Percentiles rank a stretch among this genome's conserved stretches.
Conservation (phyloP, 92 coral and sea anemone genomes). For the Palythoa grandiflora region DNA sequence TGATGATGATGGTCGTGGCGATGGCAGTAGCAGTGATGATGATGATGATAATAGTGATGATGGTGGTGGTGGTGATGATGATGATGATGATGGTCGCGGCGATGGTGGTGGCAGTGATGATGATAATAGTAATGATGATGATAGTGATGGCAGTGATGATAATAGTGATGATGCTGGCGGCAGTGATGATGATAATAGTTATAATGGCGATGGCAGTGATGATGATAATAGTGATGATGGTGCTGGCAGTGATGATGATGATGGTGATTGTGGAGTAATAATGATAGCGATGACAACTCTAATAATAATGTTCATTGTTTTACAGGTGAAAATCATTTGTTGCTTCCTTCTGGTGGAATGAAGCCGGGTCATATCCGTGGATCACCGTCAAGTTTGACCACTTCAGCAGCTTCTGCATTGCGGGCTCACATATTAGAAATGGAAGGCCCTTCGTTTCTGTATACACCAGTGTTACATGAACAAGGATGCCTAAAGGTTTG, state of each 20-base stretch:
- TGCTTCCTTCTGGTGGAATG: slow-evolving; percentile 59
- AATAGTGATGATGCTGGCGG: background rate
- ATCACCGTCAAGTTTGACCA: slow-evolving; percentile 59
- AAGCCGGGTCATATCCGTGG: slow-evolving; percentile 54
- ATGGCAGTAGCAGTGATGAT: background rate
- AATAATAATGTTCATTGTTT: background rate
- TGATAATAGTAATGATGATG: background rate
- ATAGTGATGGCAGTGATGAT: background rate
- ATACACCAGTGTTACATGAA: slow-evolving; percentile 70
- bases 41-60: background rate
- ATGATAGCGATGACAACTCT: background rate
- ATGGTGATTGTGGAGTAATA: background rate
- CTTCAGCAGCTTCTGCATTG: slow-evolving; percentile 76
- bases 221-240: background rate
- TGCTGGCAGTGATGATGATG: background rate
- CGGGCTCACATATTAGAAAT: slow-evolving; percentile 83
- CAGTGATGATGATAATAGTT: background rate
- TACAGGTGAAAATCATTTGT: slow-evolving; percentile 72
- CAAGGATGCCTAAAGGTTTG: slow-evolving; percentile 72
- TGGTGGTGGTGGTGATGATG: background rate
- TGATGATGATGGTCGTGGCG: background rate
- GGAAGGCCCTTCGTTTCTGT: slow-evolving; percentile 76
- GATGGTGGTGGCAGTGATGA: background rate
- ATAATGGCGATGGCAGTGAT: background rate
- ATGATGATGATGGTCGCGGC: background rate